Conservation (phyloP, 1,140 invertebrate species). For the Chironomus tepperi region DNA sequence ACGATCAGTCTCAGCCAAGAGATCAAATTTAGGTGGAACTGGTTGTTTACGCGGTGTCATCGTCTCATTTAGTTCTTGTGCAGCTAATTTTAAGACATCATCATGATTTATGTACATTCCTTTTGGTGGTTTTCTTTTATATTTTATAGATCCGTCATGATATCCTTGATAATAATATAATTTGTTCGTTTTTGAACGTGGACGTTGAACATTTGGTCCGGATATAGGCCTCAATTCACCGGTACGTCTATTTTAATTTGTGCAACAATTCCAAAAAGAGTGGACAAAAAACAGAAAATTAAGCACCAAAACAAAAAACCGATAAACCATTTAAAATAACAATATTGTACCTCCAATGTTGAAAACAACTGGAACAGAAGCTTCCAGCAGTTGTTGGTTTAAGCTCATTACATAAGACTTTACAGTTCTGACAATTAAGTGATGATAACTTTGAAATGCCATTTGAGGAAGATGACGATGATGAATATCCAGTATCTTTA, state of each 20-base stretch:
- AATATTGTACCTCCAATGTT: slow-evolving; percentile 40
- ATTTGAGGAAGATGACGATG: background rate
- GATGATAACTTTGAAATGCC: slow-evolving; percentile 27
- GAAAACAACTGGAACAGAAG: slow-evolving; percentile 39
- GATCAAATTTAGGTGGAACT: slow-evolving; percentile 44
- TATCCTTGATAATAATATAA: slow-evolving; percentile 33
- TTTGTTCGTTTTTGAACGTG: slow-evolving; percentile 26
- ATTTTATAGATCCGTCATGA: slow-evolving; percentile 50
- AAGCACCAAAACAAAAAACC: background rate
- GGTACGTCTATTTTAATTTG: slow-evolving; percentile 51
- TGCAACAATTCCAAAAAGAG: slow-evolving; percentile 25
- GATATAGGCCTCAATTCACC: slow-evolving; percentile 63
- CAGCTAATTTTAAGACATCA: slow-evolving; percentile 82
- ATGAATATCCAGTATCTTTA: background rate
- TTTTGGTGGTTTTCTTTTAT: slow-evolving; percentile 85
- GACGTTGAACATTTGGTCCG: slow-evolving; percentile 47
- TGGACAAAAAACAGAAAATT: background rate
- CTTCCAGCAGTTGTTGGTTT: slow-evolving; percentile 36
- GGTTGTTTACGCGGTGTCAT: background rate
- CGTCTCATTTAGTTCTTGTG: slow-evolving; percentile 31
- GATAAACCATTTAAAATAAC: background rate
- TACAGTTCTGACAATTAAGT: slow-evolving; percentile 37
- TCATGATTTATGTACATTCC: slow-evolving; percentile 97
- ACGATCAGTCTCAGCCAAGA: slow-evolving; percentile 83
- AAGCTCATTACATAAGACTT: slow-evolving; percentile 37